Conservation (phyloP, 2,888 invertebrate genomes). For the Troglohyphantes excavatus region DNA sequence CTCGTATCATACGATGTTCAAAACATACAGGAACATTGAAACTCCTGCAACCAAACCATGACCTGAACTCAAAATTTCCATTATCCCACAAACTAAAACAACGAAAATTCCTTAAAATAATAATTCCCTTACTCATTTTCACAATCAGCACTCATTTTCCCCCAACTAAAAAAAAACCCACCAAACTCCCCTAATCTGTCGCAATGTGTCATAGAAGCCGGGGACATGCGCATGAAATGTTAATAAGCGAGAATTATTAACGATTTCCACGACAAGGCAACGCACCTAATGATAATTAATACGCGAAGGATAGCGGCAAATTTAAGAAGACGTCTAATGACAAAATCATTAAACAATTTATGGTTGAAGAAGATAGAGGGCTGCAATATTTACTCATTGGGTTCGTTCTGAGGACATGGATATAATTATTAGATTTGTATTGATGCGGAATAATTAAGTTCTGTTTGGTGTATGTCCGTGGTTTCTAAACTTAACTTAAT, state of each 20-base stretch:
- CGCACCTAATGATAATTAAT: constrained; percentile 69
- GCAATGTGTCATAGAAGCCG: not conserved
- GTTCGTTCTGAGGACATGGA: constrained; percentile 44
- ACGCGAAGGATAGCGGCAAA: constrained; percentile 12
- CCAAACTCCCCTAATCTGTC: constrained; percentile 12
- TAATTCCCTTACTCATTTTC: too few relatives aligned
- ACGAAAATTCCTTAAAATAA: too few relatives aligned
- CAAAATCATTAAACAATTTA: constrained; percentile 71
- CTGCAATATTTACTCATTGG: constrained; percentile 62
- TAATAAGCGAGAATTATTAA: constrained; percentile 72
- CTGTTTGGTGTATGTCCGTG: too few relatives aligned
- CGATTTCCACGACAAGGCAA: constrained; percentile 15
- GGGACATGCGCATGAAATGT: constrained; percentile 67
- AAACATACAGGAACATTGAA: too few relatives aligned
- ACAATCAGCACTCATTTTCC: too few relatives aligned
- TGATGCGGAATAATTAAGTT: too few relatives aligned
- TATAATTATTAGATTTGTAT: constrained; percentile 45
- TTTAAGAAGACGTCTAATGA: constrained; percentile 63
- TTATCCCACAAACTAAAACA: too few relatives aligned
- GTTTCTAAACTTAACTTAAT: too few relatives aligned
- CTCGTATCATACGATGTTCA: too few relatives aligned
- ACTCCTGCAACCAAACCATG: too few relatives aligned
- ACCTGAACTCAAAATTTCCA: too few relatives aligned
- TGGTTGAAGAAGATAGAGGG: constrained; percentile 50
- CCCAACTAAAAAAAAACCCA: not conserved